phyloP scores from a whole-genome alignment of 2,888 invertebrate genomes.

The Dendrolimus pini region DNA sequence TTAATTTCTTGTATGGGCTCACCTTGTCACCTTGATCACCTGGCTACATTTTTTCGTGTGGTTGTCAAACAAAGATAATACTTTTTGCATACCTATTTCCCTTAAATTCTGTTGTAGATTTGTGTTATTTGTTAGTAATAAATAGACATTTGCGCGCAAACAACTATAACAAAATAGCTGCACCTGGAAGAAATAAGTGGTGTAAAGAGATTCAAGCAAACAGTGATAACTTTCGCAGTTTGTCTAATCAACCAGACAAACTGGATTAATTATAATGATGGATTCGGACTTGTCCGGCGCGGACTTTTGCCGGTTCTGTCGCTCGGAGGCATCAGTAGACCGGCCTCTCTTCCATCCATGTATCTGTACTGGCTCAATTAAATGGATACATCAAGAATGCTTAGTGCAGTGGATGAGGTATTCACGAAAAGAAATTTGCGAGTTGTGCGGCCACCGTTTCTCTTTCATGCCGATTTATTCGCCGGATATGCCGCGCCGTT shows the following conservation, averaged over 20 bases:
- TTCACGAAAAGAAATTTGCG: conserved; percentile 98
- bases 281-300: conserved; percentile 76
- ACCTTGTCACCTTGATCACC: neutral
- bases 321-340: conserved; percentile 94
- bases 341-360: conserved; percentile 98
- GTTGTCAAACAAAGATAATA: conserved; percentile 54
- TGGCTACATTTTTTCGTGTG: conserved; percentile 7
- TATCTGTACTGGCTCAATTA: conserved; percentile 99
- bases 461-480: conserved; percentile 99
- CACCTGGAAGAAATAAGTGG: neutral
- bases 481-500: conserved; percentile 99
- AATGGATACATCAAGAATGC: conserved; percentile 99
- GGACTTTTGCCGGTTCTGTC: conserved; percentile 98
- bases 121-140: conserved; percentile 27
- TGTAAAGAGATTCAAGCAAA: neutral
- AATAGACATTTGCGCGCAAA: conserved; percentile 30
- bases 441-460: conserved; percentile 97
- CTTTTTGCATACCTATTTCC: conserved; percentile 13
- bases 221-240: conserved; percentile 45
- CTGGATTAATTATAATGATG: conserved; percentile 68
- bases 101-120: conserved; percentile 36
- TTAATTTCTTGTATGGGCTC: no score
- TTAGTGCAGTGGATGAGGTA: conserved; percentile 99
- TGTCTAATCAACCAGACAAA: conserved; percentile 51
- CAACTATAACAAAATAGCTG: neutral